These are phyloP conservation scores for Hylia prasina DNA, from an alignment of 2,113 vertebrate species.

Conservation along the genomic window DNA sequence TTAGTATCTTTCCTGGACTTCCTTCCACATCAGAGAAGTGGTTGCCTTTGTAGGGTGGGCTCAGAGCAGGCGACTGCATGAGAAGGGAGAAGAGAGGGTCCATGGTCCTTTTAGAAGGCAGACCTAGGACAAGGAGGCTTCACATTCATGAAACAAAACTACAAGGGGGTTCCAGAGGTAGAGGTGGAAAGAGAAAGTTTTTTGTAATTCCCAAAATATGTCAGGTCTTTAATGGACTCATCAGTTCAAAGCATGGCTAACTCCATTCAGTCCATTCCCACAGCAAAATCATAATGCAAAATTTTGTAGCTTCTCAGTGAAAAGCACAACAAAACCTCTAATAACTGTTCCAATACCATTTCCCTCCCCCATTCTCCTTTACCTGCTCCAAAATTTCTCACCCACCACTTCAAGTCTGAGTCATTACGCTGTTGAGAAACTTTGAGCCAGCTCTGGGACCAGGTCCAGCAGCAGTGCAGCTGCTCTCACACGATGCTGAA, in stretches of 20 bases:
- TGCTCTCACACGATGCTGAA: slow-evolving; percentile 49
- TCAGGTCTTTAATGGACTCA: neutral
- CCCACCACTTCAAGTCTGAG: slow-evolving; percentile 39
- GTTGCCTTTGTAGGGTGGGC: neutral
- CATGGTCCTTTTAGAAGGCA: neutral
- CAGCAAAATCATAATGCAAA: neutral
- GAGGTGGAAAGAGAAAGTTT: neutral
- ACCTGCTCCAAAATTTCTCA: slow-evolving; percentile 47
- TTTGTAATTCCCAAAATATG: neutral
- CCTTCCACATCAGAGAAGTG: neutral
- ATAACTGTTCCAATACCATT: neutral
- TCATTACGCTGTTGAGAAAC: slow-evolving; percentile 32
- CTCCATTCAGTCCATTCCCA: neutral
- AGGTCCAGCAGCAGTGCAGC: slow-evolving; percentile 39
- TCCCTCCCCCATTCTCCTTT: neutral
- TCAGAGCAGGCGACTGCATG: neutral
- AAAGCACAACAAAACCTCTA: fast-evolving
- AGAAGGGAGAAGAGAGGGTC: neutral
- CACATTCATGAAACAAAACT: neutral
- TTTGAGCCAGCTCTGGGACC: slow-evolving; percentile 46
- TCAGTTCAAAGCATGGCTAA: neutral
- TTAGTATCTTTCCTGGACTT: neutral
- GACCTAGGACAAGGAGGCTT: neutral
- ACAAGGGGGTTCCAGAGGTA: neutral
- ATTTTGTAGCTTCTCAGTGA: neutral